phyloP scores from a whole-genome alignment of 2,113 vertebrate species.

The Motacilla tschutschensis region DNA sequence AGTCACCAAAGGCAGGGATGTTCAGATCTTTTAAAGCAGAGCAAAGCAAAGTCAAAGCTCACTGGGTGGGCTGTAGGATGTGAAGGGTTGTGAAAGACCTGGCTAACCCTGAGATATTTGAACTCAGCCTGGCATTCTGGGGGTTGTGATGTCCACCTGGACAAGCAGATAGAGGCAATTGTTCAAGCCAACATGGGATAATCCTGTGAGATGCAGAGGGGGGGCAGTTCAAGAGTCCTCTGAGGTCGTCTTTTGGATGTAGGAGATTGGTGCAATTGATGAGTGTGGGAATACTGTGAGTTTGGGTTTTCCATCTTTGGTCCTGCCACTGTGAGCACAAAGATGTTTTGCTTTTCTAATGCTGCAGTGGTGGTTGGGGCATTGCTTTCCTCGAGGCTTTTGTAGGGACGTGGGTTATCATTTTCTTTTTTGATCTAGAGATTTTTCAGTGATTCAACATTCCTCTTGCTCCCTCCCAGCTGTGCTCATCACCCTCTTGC shows the following conservation, averaged over 20 bases:
- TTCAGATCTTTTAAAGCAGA: background rate
- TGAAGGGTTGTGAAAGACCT: background rate
- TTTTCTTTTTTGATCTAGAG: background rate
- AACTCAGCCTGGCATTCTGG: background rate
- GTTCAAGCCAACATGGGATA: fast-evolving
- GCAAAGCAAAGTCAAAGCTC: background rate
- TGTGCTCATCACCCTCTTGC: background rate
- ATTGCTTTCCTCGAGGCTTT: background rate
- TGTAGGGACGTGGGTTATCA: background rate
- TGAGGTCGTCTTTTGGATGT: background rate
- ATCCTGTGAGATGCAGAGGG: background rate
- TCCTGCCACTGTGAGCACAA: background rate
- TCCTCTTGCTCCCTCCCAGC: background rate
- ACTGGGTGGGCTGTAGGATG: fast-evolving
- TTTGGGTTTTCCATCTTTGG: background rate
- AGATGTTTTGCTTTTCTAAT: background rate
- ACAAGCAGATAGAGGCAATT: background rate
- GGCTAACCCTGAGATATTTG: background rate
- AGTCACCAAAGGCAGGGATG: background rate
- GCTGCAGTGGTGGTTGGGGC: background rate
- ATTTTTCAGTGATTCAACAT: background rate
- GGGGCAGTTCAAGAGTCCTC: background rate
- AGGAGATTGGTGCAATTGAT: background rate
- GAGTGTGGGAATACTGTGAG: background rate
- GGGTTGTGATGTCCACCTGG: background rate